A percentile compares a stretch with the other conserved stretches of the same genome.
Evolutionary conservation across 1,140 invertebrate species (phyloP).

Genomic region (Drosophila rhopaloa): DNA sequence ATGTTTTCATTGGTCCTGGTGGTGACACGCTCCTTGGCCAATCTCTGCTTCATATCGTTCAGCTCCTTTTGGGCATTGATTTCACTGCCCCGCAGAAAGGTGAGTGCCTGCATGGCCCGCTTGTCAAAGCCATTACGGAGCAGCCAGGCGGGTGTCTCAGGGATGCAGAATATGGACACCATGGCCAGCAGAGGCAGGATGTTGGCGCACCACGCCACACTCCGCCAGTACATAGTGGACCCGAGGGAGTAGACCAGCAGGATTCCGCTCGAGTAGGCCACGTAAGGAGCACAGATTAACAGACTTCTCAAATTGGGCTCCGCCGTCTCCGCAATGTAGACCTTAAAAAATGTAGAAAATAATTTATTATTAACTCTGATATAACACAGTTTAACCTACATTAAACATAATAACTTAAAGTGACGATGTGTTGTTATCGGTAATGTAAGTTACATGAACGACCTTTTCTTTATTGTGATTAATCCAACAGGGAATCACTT

Average conservation of each 20-base stretch:
- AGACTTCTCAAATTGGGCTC: constrained; percentile 89
- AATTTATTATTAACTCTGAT: neutral
- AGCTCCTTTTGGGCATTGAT: constrained; percentile 85
- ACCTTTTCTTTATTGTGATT: too few species aligned
- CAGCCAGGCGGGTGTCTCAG: constrained; percentile 91
- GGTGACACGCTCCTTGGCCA: constrained; percentile 85
- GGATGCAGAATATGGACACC: constrained; percentile 87
- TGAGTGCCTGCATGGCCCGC: constrained; percentile 87
- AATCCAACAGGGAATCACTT: too few species aligned
- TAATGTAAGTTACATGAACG: too few species aligned
- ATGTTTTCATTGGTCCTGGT: constrained; percentile 85
- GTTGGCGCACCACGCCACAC: constrained; percentile 87
- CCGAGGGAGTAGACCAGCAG: constrained; percentile 89
- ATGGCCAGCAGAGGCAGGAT: constrained; percentile 87
- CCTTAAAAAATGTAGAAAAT: constrained; percentile 83
- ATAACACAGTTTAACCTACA: too few species aligned
- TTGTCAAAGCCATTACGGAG: constrained; percentile 87
- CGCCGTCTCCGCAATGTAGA: constrained; percentile 90
- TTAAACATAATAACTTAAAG: too few species aligned
- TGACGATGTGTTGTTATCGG: too few species aligned
- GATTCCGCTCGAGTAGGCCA: constrained; percentile 90
- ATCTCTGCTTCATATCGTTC: constrained; percentile 68
- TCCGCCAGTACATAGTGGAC: constrained; percentile 87
- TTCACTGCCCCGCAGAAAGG: constrained; percentile 88
- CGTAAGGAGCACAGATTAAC: constrained; percentile 88